Base-by-base conservation (phyloP, 2,888 invertebrate species). In the Spisula solida region DNA sequence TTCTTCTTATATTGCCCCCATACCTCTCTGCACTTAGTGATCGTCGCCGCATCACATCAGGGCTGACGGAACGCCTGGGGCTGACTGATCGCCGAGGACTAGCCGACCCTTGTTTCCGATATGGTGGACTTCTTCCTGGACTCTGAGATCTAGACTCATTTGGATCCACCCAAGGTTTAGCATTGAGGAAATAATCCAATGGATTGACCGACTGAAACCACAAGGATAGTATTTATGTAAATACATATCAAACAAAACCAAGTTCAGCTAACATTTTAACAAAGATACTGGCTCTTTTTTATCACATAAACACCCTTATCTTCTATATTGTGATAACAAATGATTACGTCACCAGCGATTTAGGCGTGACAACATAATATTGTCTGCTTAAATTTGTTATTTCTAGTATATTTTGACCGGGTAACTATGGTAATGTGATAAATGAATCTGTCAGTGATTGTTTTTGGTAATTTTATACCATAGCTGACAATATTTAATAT, bases 121-220 rank as follows among this genome's bases (percentile, higher is more conserved):
- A 83, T 0, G 85, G 89, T 14, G 87, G 51, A 25, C 14, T 70
- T 47, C 78, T 48, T 0, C 60, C 55, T 6, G 86, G 85, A 31
- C 90, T 86, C 6, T 34, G 48, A 10, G 85, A 85, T 66, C 85
- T 81, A 20, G 56, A 34, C 29, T 66, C 48, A 20, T 82, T 90
- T 20, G 91, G 87, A 60, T 91, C 91, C 41, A 88, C 81, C 89
- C 90, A 92, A n/a, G 85, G 92, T 66, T 92, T 92, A 47, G 92
- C 92, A 87, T 90, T 90, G 5, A 92, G 86, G 79, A 91, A 92
- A 80, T 92, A 92, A 84, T 92, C 92, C 47, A 92, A 82, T 48
- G 91, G 90, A 85, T 92, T 92, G 41, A 81, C 70, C 12, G 85
- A 75, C 88, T 88, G 82, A 47, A 85, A 88, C 51, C n/a, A 75